Base-by-base conservation (phyloP, 1,140 invertebrate species). In the Stegodyphus dumicola region DNA sequence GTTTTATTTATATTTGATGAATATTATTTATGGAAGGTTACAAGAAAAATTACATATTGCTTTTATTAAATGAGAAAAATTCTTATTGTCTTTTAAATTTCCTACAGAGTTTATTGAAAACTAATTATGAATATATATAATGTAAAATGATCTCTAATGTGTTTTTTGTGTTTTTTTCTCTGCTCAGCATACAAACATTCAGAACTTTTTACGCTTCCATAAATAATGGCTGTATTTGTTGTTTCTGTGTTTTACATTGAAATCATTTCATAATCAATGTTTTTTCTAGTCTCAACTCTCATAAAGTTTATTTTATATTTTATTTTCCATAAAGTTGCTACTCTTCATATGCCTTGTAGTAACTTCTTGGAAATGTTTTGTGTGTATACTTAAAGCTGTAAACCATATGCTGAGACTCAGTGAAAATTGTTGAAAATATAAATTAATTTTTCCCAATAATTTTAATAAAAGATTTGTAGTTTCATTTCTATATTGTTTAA, bases 371-470 rank as follows among this genome's bases (percentile, higher is more conserved):
- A 79, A 49, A 71, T 71, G 6, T 60, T 10, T 33, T 33, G 33
- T 52, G 54, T 60, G 53, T 79, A 70, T 80, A 53, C 71, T 66
- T 56, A 33, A 52, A 53, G 56, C 9, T 15, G 9, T 9, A 11
- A 60, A 60, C 56, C 56, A 15, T 9, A 60, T 60, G 15, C 56
- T 60, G 56, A 9, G 56, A 60, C 15, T 60, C 56, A 60, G 33
- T 15, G 15, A 60, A 15, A 9, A 60, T 60, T 60, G 56, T 60
- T 60, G 33, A 33, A 66, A 80, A 71, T 71, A 80, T 80, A 67
- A 70, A 73, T 74, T 54, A 64, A 83, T 64, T 83, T 83, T 83
- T 80, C 67, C 79, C 79, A 83, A 83, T 83, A 83, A 83, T 83
- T 83, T 83, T 83, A 83, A 56, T 80, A 80, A 74, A 83, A 83